Conservation (phyloP, 2,113 vertebrate genomes). For the Arizona elegans region DNA sequence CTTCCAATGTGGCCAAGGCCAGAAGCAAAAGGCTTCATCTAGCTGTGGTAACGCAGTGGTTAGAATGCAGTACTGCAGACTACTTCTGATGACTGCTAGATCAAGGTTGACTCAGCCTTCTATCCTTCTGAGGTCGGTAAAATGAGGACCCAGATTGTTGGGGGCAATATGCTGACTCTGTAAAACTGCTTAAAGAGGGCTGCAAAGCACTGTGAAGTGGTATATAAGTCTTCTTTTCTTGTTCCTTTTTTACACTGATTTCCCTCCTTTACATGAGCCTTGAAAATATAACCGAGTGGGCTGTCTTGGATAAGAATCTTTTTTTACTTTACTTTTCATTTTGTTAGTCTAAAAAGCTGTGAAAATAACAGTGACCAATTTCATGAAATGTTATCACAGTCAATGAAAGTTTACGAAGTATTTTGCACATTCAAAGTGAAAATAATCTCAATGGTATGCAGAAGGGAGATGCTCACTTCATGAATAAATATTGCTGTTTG, state of each 20-base stretch:
- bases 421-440: neutral
- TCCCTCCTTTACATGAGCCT: neutral
- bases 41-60: too few species aligned
- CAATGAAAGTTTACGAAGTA: neutral
- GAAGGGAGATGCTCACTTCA: neutral
- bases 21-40: neutral
- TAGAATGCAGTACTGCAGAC: too few species aligned
- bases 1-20: neutral
- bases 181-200: too few species aligned
- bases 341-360: neutral
- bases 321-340: neutral
- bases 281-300: neutral
- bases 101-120: too few species aligned
- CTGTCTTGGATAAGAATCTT: too few species aligned
- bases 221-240: neutral
- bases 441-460: neutral
- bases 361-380: neutral
- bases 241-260: neutral
- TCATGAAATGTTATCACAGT: neutral
- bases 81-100: too few species aligned
- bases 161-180: too few species aligned
- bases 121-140: too few species aligned
- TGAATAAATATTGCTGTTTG: neutral
- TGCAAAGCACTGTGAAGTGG: too few species aligned
- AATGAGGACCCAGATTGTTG: too few species aligned